phyloP scores from a whole-genome alignment of 37 sponge, comb jelly and placozoan species.

The Beroe forskalii region DNA sequence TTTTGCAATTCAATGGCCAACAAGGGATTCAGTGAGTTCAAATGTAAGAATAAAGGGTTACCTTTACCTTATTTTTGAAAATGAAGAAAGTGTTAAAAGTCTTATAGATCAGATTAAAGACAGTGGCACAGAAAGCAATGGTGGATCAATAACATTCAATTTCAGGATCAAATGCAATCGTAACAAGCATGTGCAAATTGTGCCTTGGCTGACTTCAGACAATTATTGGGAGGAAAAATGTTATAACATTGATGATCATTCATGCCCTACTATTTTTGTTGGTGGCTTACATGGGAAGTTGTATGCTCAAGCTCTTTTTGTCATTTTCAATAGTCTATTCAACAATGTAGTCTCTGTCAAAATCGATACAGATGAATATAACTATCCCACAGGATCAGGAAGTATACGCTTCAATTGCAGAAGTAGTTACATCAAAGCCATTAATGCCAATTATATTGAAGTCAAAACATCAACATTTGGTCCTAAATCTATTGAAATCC shows the following conservation, averaged over 20 bases:
- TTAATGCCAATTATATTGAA: slow-evolving; percentile 94
- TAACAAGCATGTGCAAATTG: slow-evolving; percentile 63
- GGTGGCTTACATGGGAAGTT: slow-evolving; percentile 97
- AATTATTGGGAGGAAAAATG: slow-evolving; percentile 53
- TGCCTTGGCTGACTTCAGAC: slow-evolving; percentile 43
- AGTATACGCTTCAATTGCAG: slow-evolving; percentile 91
- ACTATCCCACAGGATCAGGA: slow-evolving; percentile 98
- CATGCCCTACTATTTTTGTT: slow-evolving; percentile 76
- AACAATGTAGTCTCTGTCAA: slow-evolving; percentile 98
- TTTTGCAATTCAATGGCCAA: slow-evolving; percentile 92
- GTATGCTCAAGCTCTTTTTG: slow-evolving; percentile 87
- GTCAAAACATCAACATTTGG: slow-evolving; percentile 73
- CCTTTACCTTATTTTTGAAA: slow-evolving; percentile 93
- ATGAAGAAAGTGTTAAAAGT: slow-evolving; percentile 77
- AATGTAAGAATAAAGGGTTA: slow-evolving; percentile 92
- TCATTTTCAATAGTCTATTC: slow-evolving; percentile 95
- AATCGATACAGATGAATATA: slow-evolving; percentile 94
- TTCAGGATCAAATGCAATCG: slow-evolving; percentile 61
- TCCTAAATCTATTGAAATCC: slow-evolving; percentile 62
- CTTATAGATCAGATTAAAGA: slow-evolving; percentile 52
- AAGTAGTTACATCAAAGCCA: slow-evolving; percentile 93
- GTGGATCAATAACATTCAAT: slow-evolving; percentile 56
- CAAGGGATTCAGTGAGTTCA: slow-evolving; percentile 89
- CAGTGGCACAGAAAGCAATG: slow-evolving; percentile 8
- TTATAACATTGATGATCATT: neutral